These are phyloP conservation scores for Symphodus melops DNA, from an alignment of 2,113 vertebrate species.

Conservation along the genomic window DNA sequence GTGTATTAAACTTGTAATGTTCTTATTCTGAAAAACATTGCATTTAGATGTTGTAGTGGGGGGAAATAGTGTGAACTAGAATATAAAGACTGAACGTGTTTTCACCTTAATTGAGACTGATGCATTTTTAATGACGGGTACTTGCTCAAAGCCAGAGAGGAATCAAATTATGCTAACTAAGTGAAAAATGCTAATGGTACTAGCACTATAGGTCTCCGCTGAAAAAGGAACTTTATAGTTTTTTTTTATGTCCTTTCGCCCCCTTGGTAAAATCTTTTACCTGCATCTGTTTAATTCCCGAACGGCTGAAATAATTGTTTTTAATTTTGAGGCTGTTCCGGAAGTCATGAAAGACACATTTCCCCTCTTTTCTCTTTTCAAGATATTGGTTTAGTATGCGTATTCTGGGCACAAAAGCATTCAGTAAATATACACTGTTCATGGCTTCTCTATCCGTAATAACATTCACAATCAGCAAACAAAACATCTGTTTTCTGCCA, in stretches of 20 bases:
- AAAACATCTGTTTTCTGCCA: conserved; percentile 31
- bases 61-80: not conserved
- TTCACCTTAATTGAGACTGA: conserved; percentile 73
- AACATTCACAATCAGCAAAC: not conserved
- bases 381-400: not conserved
- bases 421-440: not conserved
- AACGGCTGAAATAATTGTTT: conserved; percentile 18
- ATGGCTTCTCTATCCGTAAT: not conserved
- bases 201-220: conserved; percentile 15
- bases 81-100: conserved; percentile 51
- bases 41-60: too few relatives aligned
- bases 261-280: conserved; percentile 44
- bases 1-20: too few relatives aligned
- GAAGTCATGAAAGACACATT: too few relatives aligned
- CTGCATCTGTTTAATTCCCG: conserved; percentile 32
- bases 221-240: conserved; percentile 60
- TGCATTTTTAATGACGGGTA: conserved; percentile 81
- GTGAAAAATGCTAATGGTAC: conserved; percentile 72
- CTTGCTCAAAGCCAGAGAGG: conserved; percentile 63
- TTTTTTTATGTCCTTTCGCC: conserved; percentile 51
- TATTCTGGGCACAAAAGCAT: conserved; percentile 8
- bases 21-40: too few relatives aligned
- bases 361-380: not conserved
- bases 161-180: conserved; percentile 77
- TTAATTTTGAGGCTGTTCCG: not conserved